Evolutionary conservation across 1,140 invertebrate genomes (phyloP).

Genomic region (Scaptomyza pallida): DNA sequence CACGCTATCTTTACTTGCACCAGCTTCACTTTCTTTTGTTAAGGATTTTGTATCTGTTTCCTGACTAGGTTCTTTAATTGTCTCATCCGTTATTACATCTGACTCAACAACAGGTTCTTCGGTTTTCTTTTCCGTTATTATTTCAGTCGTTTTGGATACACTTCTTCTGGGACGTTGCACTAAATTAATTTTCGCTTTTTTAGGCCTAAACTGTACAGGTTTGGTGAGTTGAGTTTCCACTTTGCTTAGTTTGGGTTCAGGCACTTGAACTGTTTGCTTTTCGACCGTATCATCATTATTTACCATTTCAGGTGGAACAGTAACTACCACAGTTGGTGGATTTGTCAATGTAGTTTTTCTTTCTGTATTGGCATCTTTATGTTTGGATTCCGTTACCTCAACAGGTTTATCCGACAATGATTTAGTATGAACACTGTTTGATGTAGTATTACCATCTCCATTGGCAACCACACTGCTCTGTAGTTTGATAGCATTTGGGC

Average conservation of each 20-base stretch:
- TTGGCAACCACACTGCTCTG: neutral
- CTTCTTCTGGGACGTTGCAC: slow-evolving; percentile 63
- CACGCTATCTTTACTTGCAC: no score
- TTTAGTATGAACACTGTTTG: no score
- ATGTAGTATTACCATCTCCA: neutral
- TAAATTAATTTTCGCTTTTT: slow-evolving; percentile 72
- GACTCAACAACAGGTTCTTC: neutral
- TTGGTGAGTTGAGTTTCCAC: slow-evolving; percentile 21
- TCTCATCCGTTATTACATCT: no score
- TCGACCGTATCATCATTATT: neutral
- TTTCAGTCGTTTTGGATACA: neutral
- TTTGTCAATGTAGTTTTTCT: neutral
- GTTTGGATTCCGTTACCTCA: neutral
- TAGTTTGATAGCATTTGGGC: slow-evolving; percentile 57
- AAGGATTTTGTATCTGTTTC: neutral
- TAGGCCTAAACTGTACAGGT: slow-evolving; percentile 39
- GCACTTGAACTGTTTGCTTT: neutral
- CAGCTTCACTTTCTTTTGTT: neutral
- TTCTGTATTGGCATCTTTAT: neutral
- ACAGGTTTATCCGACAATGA: neutral
- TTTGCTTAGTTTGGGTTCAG: neutral
- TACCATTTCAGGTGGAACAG: slow-evolving; percentile 3
- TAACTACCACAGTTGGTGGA: neutral
- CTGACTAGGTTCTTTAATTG: no score
- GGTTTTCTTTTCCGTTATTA: neutral